Evolutionary conservation across 2,888 invertebrate genomes (phyloP).

Genomic region (Epirrhoe tristata): DNA sequence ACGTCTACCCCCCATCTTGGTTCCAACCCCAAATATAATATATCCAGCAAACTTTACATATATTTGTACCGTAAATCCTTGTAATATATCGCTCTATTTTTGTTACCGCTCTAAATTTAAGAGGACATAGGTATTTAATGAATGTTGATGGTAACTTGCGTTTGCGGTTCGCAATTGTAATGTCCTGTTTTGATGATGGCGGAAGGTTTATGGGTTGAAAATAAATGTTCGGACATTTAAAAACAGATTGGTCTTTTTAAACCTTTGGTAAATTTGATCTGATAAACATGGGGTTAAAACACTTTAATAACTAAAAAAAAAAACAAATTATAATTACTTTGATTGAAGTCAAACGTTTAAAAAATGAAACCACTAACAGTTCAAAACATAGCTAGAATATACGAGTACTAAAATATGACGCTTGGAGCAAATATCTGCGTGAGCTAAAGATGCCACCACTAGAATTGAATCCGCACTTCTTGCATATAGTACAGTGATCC

Average conservation of each 20-base stretch:
- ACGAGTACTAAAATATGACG: too few species aligned
- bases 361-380: too few species aligned
- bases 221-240: slow-evolving; percentile 33
- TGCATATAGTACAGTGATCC: not conserved
- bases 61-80: slow-evolving; percentile 85
- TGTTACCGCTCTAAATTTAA: slow-evolving; percentile 81
- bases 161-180: slow-evolving; percentile 69
- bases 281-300: not conserved
- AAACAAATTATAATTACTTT: not conserved
- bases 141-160: slow-evolving; percentile 79
- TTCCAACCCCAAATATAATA: slow-evolving; percentile 84
- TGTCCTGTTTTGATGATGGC: slow-evolving; percentile 50
- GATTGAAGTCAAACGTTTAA: too few species aligned
- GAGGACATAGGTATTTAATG: slow-evolving; percentile 77
- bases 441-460: too few species aligned
- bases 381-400: too few species aligned
- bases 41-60: slow-evolving; percentile 85
- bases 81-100: slow-evolving; percentile 85
- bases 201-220: slow-evolving; percentile 48
- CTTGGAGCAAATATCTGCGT: too few species aligned
- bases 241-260: not conserved
- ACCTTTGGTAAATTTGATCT: not conserved
- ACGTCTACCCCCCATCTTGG: slow-evolving; percentile 80
- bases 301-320: not conserved
- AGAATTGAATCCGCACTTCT: too few species aligned